phyloP scores from a whole-genome alignment of 2,888 invertebrate species.

The Troilus luridus region DNA sequence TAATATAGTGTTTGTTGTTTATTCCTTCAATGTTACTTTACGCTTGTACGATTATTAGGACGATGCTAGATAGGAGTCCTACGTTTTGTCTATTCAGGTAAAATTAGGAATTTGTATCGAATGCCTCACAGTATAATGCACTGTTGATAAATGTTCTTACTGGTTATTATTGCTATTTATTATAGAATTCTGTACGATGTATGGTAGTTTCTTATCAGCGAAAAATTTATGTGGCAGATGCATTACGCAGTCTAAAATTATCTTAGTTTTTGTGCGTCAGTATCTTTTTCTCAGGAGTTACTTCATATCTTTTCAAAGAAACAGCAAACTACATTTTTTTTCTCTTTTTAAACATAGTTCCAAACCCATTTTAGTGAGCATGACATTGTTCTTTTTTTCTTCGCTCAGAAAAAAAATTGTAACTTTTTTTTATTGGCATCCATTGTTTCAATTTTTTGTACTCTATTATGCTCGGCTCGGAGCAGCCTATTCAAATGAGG shows the following conservation, averaged over 20 bases:
- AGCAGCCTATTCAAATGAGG: not conserved
- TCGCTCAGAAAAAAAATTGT: not conserved
- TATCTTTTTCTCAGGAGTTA: not conserved
- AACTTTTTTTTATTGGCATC: not conserved
- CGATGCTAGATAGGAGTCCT: too few species aligned
- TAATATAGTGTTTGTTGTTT: too few species aligned
- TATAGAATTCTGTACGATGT: too few species aligned
- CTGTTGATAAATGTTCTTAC: too few species aligned
- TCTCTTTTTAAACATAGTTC: not conserved
- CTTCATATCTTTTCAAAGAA: not conserved
- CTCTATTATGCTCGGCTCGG: not conserved
- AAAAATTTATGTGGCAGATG: not conserved
- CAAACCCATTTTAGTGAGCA: too few species aligned
- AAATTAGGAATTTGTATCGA: too few species aligned
- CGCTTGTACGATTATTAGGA: too few species aligned
- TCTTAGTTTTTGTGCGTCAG: not conserved
- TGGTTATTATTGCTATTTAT: too few species aligned
- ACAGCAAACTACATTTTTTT: not conserved
- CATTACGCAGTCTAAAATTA: conserved; percentile 4
- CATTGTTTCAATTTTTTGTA: not conserved
- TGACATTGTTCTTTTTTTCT: too few species aligned
- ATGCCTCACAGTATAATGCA: too few species aligned
- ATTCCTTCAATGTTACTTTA: too few species aligned
- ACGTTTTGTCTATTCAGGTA: too few species aligned
- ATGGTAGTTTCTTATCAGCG: not conserved